A percentile compares a stretch with the other conserved stretches of the same genome.
phyloP scores from a whole-genome alignment of 2,888 invertebrate species.

The Synanthedon vespiformis region DNA sequence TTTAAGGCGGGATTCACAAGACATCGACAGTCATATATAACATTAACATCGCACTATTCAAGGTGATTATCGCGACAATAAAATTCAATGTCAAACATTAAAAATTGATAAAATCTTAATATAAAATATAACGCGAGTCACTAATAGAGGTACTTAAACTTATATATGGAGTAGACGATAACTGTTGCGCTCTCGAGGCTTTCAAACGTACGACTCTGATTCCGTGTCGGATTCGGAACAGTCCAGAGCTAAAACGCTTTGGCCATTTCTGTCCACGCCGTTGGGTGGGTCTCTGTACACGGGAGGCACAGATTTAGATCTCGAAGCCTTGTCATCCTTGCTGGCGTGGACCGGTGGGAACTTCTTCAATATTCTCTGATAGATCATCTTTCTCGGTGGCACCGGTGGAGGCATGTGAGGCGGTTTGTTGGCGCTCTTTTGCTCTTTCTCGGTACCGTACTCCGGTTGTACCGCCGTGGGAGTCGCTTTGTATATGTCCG shows the following conservation, averaged over 20 bases:
- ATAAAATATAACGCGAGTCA: too few species aligned
- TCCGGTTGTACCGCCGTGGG: constrained; percentile 60
- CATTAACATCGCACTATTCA: not conserved
- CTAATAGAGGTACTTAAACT: too few species aligned
- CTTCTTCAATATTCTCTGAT: constrained; percentile 68
- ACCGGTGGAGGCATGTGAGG: constrained; percentile 71
- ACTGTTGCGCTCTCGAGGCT: not conserved
- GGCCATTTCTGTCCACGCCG: constrained; percentile 37
- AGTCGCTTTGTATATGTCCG: constrained; percentile 65
- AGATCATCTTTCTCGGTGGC: constrained; percentile 68
- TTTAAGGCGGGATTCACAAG: constrained; percentile 57
- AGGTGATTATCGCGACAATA: not conserved
- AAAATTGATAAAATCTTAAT: not conserved
- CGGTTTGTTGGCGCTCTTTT: constrained; percentile 49
- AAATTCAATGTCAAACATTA: not conserved
- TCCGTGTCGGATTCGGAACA: constrained; percentile 64
- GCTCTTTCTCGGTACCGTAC: constrained; percentile 37
- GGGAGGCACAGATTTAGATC: constrained; percentile 61
- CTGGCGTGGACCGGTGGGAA: constrained; percentile 75
- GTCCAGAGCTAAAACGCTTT: constrained; percentile 51
- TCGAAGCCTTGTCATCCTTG: constrained; percentile 64
- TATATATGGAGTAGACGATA: too few species aligned
- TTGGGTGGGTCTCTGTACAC: constrained; percentile 55
- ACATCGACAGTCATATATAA: not conserved
- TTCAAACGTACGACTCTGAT: constrained; percentile 63